A percentile compares a stretch with the other conserved stretches of the same genome.
Evolutionary conservation across 2,888 invertebrate genomes (phyloP).

Genomic region (Caenorhabditis plicata): DNA sequence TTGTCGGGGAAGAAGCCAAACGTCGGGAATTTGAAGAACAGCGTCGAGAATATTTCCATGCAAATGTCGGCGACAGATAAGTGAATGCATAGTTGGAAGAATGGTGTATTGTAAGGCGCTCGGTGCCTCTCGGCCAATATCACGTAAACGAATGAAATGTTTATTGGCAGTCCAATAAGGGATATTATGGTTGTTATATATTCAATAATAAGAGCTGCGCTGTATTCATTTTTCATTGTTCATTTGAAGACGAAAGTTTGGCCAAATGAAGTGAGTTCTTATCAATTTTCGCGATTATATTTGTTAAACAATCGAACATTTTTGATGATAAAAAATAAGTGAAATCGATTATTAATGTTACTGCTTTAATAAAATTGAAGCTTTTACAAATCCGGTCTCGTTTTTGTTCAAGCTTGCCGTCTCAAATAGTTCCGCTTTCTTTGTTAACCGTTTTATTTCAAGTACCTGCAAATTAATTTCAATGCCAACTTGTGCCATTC

Average conservation of each 20-base stretch:
- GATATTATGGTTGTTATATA: constrained; percentile 42
- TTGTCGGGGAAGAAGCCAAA: constrained; percentile 43
- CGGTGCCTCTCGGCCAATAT: constrained; percentile 41
- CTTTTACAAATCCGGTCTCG: constrained; percentile 24
- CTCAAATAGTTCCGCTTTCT: constrained; percentile 9
- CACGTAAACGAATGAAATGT: constrained; percentile 44
- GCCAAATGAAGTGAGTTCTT: no score
- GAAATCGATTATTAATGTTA: no score
- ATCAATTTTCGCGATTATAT: no score
- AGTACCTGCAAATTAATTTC: constrained; percentile 20
- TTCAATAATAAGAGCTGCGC: constrained; percentile 38
- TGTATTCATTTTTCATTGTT: no score
- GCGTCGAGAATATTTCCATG: constrained; percentile 45
- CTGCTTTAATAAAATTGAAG: constrained; percentile 1
- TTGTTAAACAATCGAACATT: no score
- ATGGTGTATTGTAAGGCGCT: constrained; percentile 40
- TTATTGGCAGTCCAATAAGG: constrained; percentile 45
- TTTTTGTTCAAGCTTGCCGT: constrained; percentile 11
- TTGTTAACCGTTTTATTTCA: constrained; percentile 35
- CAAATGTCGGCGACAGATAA: constrained; percentile 49
- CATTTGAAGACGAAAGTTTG: no score
- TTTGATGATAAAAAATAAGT: no score
- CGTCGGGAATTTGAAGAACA: constrained; percentile 50
- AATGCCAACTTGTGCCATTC: background rate
- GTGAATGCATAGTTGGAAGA: constrained; percentile 52